Evolutionary conservation across 2,113 vertebrate genomes (phyloP).

Genomic region (Thunnus maccoyii): DNA sequence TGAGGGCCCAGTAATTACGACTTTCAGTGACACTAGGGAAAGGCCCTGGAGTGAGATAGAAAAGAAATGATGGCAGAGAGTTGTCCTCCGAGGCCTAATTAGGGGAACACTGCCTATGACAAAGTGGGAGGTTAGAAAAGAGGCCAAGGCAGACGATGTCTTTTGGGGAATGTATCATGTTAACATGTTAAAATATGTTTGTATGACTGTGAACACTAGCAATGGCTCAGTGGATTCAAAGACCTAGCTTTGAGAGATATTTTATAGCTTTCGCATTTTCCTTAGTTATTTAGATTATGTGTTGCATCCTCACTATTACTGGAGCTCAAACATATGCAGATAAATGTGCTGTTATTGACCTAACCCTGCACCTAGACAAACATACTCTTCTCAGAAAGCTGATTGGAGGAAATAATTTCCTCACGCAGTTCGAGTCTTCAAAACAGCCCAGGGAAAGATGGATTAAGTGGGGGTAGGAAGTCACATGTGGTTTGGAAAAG

Average conservation of each 20-base stretch:
- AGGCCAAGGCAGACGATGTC: constrained; percentile 43
- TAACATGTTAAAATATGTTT: constrained; percentile 35
- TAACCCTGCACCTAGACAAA: constrained; percentile 8
- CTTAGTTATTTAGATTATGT: too few species aligned
- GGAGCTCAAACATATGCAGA: constrained; percentile 9
- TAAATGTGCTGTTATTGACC: not conserved
- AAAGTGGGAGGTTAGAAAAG: constrained; percentile 50
- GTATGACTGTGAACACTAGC: constrained; percentile 2
- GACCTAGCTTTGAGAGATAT: not conserved
- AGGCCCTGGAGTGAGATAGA: constrained; percentile 57
- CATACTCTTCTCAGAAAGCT: not conserved
- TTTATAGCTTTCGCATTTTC: too few species aligned
- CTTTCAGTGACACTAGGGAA: constrained; percentile 49
- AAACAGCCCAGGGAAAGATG: constrained; percentile 40
- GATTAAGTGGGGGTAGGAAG: not conserved
- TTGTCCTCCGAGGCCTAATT: constrained; percentile 70
- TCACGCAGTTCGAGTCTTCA: constrained; percentile 10
- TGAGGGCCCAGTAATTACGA: constrained; percentile 37
- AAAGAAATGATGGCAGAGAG: constrained; percentile 53
- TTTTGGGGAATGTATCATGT: constrained; percentile 40
- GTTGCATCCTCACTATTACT: not conserved
- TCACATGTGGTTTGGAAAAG: constrained; percentile 1
- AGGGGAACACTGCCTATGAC: constrained; percentile 53
- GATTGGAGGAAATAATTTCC: constrained; percentile 21
- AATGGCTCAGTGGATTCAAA: too few species aligned